Conservation (phyloP, 92 coral and sea anemone species). For the Porites cylindrica region DNA sequence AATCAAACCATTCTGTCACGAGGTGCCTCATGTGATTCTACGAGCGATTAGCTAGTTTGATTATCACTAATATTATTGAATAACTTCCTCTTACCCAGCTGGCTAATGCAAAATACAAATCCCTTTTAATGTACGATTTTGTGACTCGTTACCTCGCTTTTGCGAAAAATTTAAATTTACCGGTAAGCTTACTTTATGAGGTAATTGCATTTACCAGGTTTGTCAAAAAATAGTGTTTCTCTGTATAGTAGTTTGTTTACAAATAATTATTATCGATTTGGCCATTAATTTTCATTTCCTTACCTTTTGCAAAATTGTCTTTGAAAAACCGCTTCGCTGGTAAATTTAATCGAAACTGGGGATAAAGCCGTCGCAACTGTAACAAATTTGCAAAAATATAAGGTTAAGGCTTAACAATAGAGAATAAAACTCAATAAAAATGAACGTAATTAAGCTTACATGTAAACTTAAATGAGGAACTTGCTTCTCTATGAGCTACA, state of each 20-base stretch:
- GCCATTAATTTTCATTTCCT: background rate
- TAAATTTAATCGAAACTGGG: conserved; percentile 85
- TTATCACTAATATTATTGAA: too few relatives aligned
- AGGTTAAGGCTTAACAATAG: too few relatives aligned
- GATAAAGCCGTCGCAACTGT: conserved; percentile 82
- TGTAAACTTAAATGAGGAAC: background rate
- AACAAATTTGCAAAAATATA: background rate
- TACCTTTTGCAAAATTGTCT: conserved; percentile 95
- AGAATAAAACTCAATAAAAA: too few relatives aligned
- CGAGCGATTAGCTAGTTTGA: too few relatives aligned
- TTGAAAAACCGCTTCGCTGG: conserved; percentile 89
- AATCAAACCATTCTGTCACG: too few relatives aligned
- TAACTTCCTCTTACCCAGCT: too few relatives aligned
- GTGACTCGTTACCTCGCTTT: background rate
- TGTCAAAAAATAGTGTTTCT: background rate
- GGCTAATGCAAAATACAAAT: too few relatives aligned
- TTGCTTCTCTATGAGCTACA: background rate
- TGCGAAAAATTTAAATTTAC: background rate
- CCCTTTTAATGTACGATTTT: too few relatives aligned
- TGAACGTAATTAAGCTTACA: background rate
- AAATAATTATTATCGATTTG: background rate
- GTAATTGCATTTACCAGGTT: too few relatives aligned
- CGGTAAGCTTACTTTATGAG: background rate
- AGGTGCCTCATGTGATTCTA: too few relatives aligned
- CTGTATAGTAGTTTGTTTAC: background rate